Evolutionary conservation across 2,113 vertebrate genomes (phyloP), one percentile per base, ranked within the genome.

Genomic region (Sisor rabdophorus): DNA sequence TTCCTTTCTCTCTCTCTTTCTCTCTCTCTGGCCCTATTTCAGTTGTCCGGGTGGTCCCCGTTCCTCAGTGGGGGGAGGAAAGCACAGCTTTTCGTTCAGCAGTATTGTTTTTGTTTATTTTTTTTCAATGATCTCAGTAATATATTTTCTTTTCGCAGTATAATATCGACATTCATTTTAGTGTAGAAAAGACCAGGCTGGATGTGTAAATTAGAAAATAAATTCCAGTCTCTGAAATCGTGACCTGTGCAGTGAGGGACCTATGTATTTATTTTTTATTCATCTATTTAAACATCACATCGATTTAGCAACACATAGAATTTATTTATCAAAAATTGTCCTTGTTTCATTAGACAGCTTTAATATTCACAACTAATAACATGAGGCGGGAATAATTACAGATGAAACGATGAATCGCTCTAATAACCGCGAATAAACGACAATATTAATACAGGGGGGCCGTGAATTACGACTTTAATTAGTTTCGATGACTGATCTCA

Each of bases 41-140:
- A 48, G 32, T 20, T 79, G 52, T 40, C 52, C 59, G 52, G 72
- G 50, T 50, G 54, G 13, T 10, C 22, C 53, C 55, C 28, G 15
- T 64, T 74, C 63, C 16, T 15, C 22, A 28, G 58, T 59, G 56
- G 65, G n/a, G 32, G 9, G 32, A 36, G 63, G 17, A 36, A 13
- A 12, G 59, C 69, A 20, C 36, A 47, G 26, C 63, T 50, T 76
- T 76, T 30, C n/a, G 22, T 73, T 64, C 69, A 63, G 58, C 81
- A 56, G 74, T 77, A 65, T 79, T 77, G 75, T 64, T 70, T 47
- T 69, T 74, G 30, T 67, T 59, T 47, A 44, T 52, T 65, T 63
- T 76, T 76, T 73, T 60, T 61, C 47, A 48, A 67, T 74, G 17
- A 74, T 79, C 40, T 78, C 69, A 73, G 77, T 78, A 72, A 78